Evolutionary conservation across 2,113 vertebrate genomes (phyloP).

Genomic region (Grus americana): DNA sequence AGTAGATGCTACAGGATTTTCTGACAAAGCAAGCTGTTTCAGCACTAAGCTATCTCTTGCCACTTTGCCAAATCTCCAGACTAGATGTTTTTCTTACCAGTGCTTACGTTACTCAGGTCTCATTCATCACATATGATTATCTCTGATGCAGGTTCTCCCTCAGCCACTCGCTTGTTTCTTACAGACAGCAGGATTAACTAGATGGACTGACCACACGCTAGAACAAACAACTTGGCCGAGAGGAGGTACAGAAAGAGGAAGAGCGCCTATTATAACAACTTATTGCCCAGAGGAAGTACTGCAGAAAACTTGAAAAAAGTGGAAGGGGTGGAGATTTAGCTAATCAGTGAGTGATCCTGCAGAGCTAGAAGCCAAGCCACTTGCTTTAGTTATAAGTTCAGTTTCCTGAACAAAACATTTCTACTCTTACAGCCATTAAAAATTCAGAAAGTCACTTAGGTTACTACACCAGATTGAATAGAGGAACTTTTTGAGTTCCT

Average conservation of each 20-base stretch:
- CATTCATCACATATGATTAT: neutral
- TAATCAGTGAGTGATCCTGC: neutral
- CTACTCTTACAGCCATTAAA: neutral
- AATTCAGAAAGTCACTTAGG: neutral
- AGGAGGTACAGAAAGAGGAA: conserved; percentile 39
- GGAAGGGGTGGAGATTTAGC: conserved; percentile 4
- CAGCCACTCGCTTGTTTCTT: neutral
- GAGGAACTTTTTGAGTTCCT: conserved; percentile 13
- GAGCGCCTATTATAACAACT: neutral
- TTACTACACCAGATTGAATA: neutral
- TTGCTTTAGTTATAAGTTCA: neutral
- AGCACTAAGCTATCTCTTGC: neutral
- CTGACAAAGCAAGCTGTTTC: neutral
- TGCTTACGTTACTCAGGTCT: neutral
- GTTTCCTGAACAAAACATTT: neutral
- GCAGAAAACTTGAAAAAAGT: conserved; percentile 18
- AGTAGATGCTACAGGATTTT: neutral
- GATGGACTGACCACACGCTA: neutral
- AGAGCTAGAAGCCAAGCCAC: neutral
- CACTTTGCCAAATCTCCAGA: neutral
- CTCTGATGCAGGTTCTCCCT: neutral
- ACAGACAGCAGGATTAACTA: neutral
- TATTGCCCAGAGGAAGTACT: conserved; percentile 45
- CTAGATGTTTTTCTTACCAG: neutral
- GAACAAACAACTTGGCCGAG: neutral